Conservation (phyloP, 2,888 invertebrate genomes). For the Acheta domesticus region DNA sequence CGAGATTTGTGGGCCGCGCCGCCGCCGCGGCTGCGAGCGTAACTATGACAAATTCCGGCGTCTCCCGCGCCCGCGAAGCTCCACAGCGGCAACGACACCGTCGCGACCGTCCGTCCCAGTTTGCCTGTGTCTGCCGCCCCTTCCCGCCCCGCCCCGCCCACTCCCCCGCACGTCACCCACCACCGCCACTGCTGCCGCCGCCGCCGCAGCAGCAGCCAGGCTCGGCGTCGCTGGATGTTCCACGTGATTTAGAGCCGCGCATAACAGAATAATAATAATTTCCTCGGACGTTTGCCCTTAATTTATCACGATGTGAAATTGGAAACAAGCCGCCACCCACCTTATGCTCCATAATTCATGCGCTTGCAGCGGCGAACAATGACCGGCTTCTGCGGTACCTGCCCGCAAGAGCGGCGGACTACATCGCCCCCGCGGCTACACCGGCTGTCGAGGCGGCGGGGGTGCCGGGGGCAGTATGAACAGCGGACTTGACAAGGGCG, state of each 20-base stretch:
- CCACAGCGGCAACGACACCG: too few species aligned
- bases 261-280: slow-evolving; percentile 18
- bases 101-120: too few species aligned
- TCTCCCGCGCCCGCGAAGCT: too few species aligned
- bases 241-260: not conserved
- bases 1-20: too few species aligned
- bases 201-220: too few species aligned
- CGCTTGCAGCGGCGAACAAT: not conserved
- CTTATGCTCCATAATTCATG: not conserved
- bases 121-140: too few species aligned
- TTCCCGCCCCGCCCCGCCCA: too few species aligned
- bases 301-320: not conserved
- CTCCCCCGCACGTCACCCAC: too few species aligned
- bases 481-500: too few species aligned
- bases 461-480: not conserved
- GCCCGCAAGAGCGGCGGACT: not conserved
- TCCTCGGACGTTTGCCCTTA: slow-evolving; percentile 2
- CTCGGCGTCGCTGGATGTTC: not conserved
- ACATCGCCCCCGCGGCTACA: not conserved
- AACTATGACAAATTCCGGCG: too few species aligned
- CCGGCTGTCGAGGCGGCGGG: not conserved
- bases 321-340: not conserved
- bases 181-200: too few species aligned
- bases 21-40: too few species aligned
- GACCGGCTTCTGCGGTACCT: not conserved